A percentile compares a stretch with the other conserved stretches of the same genome.
These are phyloP conservation scores for Scaptomyza montana DNA, from an alignment of 1,140 invertebrate species.

Conservation along the genomic window DNA sequence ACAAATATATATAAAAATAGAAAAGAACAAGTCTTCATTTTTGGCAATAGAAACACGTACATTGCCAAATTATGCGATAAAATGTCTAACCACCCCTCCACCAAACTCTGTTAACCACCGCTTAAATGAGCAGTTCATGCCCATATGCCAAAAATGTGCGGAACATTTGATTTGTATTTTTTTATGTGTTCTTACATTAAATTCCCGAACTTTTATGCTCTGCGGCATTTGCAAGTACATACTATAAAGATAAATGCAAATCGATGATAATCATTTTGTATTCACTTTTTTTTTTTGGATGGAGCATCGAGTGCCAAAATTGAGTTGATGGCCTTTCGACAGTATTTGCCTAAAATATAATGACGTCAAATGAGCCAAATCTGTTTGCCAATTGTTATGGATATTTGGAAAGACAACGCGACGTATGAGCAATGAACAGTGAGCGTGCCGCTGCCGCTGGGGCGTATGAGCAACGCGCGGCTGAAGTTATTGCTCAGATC, in stretches of 20 bases:
- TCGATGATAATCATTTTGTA: slow-evolving; percentile 58
- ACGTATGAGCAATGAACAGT: slow-evolving; percentile 23
- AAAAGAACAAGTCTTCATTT: neutral
- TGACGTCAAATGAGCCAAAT: slow-evolving; percentile 69
- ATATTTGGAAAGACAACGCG: slow-evolving; percentile 13
- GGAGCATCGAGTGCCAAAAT: slow-evolving; percentile 48
- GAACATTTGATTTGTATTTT: slow-evolving; percentile 26
- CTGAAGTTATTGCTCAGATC: slow-evolving; percentile 9
- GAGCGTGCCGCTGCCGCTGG: slow-evolving; percentile 15
- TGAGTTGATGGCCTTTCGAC: slow-evolving; percentile 49
- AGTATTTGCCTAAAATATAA: slow-evolving; percentile 68
- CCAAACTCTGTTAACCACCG: too few species aligned
- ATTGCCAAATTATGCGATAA: slow-evolving; percentile 76
- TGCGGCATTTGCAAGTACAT: slow-evolving; percentile 25
- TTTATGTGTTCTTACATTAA: slow-evolving; percentile 46
- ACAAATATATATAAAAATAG: neutral
- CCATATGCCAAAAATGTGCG: slow-evolving; percentile 6
- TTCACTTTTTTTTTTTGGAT: slow-evolving; percentile 52
- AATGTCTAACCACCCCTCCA: slow-evolving; percentile 40
- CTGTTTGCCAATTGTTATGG: slow-evolving; percentile 34
- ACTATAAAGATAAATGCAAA: slow-evolving; percentile 49
- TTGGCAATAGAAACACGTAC: slow-evolving; percentile 56
- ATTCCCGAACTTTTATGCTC: slow-evolving; percentile 40
- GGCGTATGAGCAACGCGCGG: slow-evolving; percentile 36
- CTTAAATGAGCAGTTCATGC: slow-evolving; percentile 41